phyloP scores from a whole-genome alignment of 2,888 invertebrate species.

The Pardosa pseudoannulata region DNA sequence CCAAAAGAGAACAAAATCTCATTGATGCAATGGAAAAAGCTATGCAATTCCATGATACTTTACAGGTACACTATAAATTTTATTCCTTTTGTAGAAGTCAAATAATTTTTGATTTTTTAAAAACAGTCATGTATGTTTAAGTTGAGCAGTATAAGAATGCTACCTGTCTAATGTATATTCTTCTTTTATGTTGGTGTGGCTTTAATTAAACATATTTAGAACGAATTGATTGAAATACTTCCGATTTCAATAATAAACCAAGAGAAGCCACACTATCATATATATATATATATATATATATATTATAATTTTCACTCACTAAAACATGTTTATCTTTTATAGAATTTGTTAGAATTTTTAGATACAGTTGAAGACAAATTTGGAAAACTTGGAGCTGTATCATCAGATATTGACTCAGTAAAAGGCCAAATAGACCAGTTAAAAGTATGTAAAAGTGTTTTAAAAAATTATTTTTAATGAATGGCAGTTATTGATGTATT shows the following conservation, averaged over 20 bases:
- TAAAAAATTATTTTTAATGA: no score
- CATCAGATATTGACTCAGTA: constrained; percentile 94
- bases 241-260: no score
- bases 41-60: constrained; percentile 91
- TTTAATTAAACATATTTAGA: no score
- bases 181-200: no score
- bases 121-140: no score
- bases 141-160: no score
- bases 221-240: no score
- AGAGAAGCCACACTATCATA: no score
- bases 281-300: constrained; percentile 1
- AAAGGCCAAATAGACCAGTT: constrained; percentile 95
- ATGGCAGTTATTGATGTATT: no score
- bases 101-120: no score
- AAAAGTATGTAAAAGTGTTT: constrained; percentile 81
- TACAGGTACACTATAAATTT: constrained; percentile 80
- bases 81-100: neutral
- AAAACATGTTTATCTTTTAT: constrained; percentile 76
- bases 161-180: no score
- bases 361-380: constrained; percentile 92
- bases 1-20: constrained; percentile 93
- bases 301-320: no score
- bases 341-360: constrained; percentile 93
- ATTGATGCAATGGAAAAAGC: constrained; percentile 98
- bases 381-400: constrained; percentile 89